phyloP scores from a whole-genome alignment of 2,888 invertebrate genomes.

The Schizotus pectinicornis region DNA sequence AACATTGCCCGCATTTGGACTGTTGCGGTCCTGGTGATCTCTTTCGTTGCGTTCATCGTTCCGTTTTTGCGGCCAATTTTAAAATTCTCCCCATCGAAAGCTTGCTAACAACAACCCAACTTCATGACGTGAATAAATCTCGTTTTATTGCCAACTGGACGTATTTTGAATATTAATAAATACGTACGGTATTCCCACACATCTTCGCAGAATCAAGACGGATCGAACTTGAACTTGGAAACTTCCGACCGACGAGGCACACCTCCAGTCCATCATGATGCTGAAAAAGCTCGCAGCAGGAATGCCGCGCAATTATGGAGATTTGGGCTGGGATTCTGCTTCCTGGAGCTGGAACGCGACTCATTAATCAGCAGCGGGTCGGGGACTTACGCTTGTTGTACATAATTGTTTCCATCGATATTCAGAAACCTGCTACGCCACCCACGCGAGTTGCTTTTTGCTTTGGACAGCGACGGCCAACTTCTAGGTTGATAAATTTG shows the following conservation, averaged over 20 bases:
- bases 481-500: too few relatives aligned
- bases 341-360: not conserved
- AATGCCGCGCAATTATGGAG: slow-evolving; percentile 2
- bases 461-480: too few relatives aligned
- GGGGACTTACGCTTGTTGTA: too few relatives aligned
- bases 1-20: not conserved
- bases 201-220: slow-evolving; percentile 39
- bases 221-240: slow-evolving; percentile 40
- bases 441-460: too few relatives aligned
- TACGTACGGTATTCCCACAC: slow-evolving; percentile 45
- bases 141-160: slow-evolving; percentile 36
- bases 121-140: slow-evolving; percentile 39
- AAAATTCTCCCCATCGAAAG: slow-evolving; percentile 26
- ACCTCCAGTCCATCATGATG: not conserved
- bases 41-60: slow-evolving; percentile 9
- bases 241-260: slow-evolving; percentile 30
- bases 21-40: not conserved
- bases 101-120: slow-evolving; percentile 37
- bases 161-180: slow-evolving; percentile 36
- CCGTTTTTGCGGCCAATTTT: slow-evolving; percentile 14
- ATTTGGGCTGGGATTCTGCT: not conserved
- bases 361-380: not conserved
- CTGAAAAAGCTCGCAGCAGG: not conserved
- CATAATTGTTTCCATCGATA: too few relatives aligned
- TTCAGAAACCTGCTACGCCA: too few relatives aligned